phyloP scores from a whole-genome alignment of 2,888 invertebrate genomes.

The Erannis defoliaria region DNA sequence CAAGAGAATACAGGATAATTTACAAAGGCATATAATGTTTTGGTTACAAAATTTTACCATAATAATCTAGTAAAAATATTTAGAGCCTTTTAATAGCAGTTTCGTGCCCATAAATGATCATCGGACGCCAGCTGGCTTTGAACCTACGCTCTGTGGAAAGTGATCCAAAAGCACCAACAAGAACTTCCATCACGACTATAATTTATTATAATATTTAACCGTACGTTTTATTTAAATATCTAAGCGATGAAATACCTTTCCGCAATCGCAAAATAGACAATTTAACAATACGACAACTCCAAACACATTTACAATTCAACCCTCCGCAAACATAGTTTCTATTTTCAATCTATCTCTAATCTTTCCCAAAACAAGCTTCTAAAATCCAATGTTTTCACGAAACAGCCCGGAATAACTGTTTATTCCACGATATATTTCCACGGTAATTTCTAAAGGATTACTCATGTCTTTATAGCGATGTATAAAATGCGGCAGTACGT shows the following conservation, averaged over 20 bases:
- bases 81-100: too few relatives aligned
- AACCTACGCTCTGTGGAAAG: too few relatives aligned
- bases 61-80: too few relatives aligned
- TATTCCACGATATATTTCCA: constrained; percentile 29
- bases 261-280: neutral
- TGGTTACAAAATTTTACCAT: neutral
- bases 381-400: constrained; percentile 25
- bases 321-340: constrained; percentile 17
- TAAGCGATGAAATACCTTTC: neutral
- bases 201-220: too few relatives aligned
- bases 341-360: constrained; percentile 24
- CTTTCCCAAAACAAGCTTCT: constrained; percentile 22
- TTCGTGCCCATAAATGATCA: too few relatives aligned
- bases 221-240: too few relatives aligned
- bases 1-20: neutral
- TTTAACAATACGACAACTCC: neutral
- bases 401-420: constrained; percentile 25
- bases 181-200: too few relatives aligned
- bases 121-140: too few relatives aligned
- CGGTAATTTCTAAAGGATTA: constrained; percentile 38
- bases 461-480: constrained; percentile 19
- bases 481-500: constrained; percentile 15
- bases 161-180: too few relatives aligned
- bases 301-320: constrained; percentile 27
- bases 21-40: neutral